Evolutionary conservation across 2,888 invertebrate species (phyloP).

Genomic region (Mycalesis mineus): DNA sequence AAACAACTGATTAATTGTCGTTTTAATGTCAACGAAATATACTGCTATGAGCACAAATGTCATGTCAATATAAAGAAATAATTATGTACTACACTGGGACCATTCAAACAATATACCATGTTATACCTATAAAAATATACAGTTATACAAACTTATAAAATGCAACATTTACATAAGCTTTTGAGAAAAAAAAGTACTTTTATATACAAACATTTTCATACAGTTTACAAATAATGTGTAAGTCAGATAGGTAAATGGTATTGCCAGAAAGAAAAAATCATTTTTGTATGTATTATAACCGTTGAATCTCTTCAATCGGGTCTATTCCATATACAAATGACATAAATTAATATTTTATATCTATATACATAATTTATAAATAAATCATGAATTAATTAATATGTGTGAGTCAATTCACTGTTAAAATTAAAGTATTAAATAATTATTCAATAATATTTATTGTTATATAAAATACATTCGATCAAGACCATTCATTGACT

Average conservation of each 20-base stretch:
- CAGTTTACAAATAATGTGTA: background rate
- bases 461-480: background rate
- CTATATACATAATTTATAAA: background rate
- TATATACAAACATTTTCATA: background rate
- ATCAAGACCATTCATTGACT: too few relatives aligned
- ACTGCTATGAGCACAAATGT: background rate
- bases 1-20: too few relatives aligned
- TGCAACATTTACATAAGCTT: background rate
- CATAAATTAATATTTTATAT: slow-evolving; percentile 1
- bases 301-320: slow-evolving; percentile 16
- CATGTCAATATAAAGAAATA: background rate
- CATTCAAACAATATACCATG: slow-evolving; percentile 2
- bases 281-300: slow-evolving; percentile 2
- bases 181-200: background rate
- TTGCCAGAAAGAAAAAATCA: background rate
- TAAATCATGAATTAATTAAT: background rate
- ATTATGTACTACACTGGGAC: slow-evolving; percentile 2
- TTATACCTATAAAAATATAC: background rate
- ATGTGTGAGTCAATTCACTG: background rate
- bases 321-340: slow-evolving; percentile 5
- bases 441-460: background rate
- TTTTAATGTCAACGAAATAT: too few relatives aligned
- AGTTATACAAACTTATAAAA: background rate
- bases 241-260: background rate
- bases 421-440: background rate